These are phyloP conservation scores for Lordiphosa andalusiaca DNA, from an alignment of 2,888 invertebrate genomes.

Conservation along the genomic window DNA sequence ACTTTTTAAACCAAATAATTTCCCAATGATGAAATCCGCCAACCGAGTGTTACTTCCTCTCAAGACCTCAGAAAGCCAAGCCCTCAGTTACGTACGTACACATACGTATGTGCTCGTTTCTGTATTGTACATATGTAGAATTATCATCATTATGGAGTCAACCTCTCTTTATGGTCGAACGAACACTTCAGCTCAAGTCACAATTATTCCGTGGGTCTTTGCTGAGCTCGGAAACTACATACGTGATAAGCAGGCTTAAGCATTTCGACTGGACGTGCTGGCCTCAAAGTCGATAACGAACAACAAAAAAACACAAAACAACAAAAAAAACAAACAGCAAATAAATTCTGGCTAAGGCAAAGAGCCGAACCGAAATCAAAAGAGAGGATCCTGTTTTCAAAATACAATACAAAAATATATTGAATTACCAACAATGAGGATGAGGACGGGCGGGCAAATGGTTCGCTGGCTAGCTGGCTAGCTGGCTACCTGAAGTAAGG, in stretches of 20 bases:
- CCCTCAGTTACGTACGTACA: too few species aligned
- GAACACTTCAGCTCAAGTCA: conserved; percentile 4
- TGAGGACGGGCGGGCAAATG: conserved; percentile 21
- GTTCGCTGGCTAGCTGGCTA: conserved; percentile 22
- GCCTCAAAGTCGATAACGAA: conserved; percentile 41
- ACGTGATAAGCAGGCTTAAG: conserved; percentile 65
- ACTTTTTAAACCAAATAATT: too few species aligned
- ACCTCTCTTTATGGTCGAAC: background rate
- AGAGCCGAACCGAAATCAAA: conserved; percentile 35
- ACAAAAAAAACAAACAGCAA: conserved; percentile 27
- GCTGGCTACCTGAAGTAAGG: conserved; percentile 23
- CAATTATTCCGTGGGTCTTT: conserved; percentile 12
- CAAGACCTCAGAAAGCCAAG: too few species aligned
- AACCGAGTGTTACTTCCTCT: too few species aligned
- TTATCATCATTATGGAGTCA: conserved; percentile 13
- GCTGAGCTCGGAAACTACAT: conserved; percentile 22
- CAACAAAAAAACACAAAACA: conserved; percentile 30
- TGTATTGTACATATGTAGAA: conserved; percentile 2
- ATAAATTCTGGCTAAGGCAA: conserved; percentile 31
- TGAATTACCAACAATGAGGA: conserved; percentile 56
- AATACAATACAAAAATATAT: conserved; percentile 43
- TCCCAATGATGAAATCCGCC: too few species aligned
- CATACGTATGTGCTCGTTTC: too few species aligned
- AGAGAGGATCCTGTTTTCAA: conserved; percentile 52
- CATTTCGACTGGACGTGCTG: conserved; percentile 54